Evolutionary conservation across 2,888 invertebrate species (phyloP).

Genomic region (Sclerodermus sp.): DNA sequence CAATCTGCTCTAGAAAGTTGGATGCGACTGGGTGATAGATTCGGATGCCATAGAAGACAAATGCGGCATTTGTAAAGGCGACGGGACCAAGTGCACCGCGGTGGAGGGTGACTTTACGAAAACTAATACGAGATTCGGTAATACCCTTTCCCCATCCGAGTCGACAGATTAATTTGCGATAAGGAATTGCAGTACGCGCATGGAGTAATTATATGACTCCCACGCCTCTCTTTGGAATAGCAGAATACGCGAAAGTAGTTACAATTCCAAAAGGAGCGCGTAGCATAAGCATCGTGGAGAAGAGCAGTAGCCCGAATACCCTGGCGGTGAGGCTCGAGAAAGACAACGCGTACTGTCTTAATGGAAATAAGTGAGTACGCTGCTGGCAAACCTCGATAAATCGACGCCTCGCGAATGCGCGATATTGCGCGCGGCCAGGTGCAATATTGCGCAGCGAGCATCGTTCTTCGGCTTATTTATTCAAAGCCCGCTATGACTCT

Average conservation of each 20-base stretch:
- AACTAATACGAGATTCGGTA: slow-evolving; percentile 46
- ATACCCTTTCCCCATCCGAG: not conserved
- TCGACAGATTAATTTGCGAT: no score
- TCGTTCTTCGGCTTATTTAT: not conserved
- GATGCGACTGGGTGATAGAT: slow-evolving; percentile 89
- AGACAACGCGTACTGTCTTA: slow-evolving; percentile 74
- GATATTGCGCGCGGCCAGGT: not conserved
- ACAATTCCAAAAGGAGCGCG: slow-evolving; percentile 76
- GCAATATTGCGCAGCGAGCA: not conserved
- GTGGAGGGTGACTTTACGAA: slow-evolving; percentile 64
- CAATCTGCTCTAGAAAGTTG: slow-evolving; percentile 70
- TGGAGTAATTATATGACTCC: not conserved
- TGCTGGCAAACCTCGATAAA: not conserved
- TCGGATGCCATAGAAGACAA: slow-evolving; percentile 79
- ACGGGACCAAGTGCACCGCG: slow-evolving; percentile 78
- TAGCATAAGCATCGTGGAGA: slow-evolving; percentile 77
- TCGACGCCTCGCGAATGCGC: not conserved
- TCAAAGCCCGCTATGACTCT: not conserved
- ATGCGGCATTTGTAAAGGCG: slow-evolving; percentile 85
- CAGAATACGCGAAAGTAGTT: slow-evolving; percentile 63
- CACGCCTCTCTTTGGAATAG: no score
- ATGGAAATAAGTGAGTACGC: slow-evolving; percentile 62
- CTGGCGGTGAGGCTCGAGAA: slow-evolving; percentile 76
- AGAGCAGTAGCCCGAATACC: slow-evolving; percentile 61
- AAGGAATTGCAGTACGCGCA: not conserved